These are phyloP conservation scores for Sphaerodactylus townsendi DNA, from an alignment of 2,113 vertebrate species.

Conservation along the genomic window DNA sequence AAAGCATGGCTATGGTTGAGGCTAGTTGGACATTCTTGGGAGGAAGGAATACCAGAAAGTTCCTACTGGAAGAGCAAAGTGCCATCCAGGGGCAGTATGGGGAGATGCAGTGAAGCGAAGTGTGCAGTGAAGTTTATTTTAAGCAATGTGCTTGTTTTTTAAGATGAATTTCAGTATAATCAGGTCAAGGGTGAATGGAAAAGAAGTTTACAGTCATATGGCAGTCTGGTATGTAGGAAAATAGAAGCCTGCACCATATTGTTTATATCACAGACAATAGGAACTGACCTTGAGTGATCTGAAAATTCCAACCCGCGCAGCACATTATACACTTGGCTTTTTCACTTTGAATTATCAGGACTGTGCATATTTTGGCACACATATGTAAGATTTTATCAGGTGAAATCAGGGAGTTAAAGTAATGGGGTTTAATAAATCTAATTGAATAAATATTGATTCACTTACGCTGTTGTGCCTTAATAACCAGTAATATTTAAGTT, in stretches of 20 bases:
- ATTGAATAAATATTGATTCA: background rate
- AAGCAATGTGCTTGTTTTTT: slow-evolving; percentile 27
- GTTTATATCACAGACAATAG: slow-evolving; percentile 18
- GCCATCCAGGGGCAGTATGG: too few relatives aligned
- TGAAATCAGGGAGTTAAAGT: background rate
- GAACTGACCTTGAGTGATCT: slow-evolving; percentile 31
- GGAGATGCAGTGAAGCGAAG: too few relatives aligned
- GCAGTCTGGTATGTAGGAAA: slow-evolving; percentile 32
- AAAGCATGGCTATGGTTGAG: too few relatives aligned
- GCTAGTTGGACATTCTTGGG: too few relatives aligned
- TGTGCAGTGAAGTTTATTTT: background rate
- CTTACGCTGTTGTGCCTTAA: background rate
- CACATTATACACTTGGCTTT: slow-evolving; percentile 9
- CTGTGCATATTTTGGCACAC: background rate
- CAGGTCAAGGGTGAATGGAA: slow-evolving; percentile 29
- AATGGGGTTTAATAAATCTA: background rate
- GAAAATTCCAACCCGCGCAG: background rate
- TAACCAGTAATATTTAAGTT: background rate
- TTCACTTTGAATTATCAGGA: background rate
- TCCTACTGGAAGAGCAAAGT: too few relatives aligned
- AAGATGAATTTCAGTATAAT: slow-evolving; percentile 34
- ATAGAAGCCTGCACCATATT: slow-evolving; percentile 18
- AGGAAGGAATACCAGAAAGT: too few relatives aligned
- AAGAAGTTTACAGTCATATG: slow-evolving; percentile 44
- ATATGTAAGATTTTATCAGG: slow-evolving; percentile 10